Percentiles rank a stretch among this genome's conserved stretches.
Evolutionary conservation across 2,888 invertebrate species (phyloP).

Genomic region (Rhyacophila evoluta): DNA sequence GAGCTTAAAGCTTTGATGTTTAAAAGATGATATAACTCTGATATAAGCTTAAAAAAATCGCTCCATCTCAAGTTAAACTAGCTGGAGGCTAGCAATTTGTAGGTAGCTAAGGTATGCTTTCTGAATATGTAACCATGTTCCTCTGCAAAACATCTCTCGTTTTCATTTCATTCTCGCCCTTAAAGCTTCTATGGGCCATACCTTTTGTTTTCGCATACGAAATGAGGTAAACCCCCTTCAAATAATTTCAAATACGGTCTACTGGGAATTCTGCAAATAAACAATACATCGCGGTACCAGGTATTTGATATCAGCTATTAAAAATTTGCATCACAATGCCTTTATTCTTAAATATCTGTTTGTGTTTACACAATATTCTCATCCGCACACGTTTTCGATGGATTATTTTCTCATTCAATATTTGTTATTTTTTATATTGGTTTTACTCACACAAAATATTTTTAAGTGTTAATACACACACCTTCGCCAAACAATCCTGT

Average conservation of each 20-base stretch:
- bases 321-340: neutral
- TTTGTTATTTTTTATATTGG: too few species aligned
- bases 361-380: too few species aligned
- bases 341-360: neutral
- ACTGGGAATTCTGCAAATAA: neutral
- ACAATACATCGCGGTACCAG: neutral
- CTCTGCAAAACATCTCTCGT: neutral
- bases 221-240: conserved; percentile 26
- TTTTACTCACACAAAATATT: too few species aligned
- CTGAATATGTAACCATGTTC: conserved; percentile 47
- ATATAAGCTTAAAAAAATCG: conserved; percentile 26
- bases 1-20: too few species aligned
- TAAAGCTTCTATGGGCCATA: conserved; percentile 2
- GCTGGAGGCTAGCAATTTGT: conserved; percentile 47
- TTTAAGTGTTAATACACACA: too few species aligned
- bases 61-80: conserved; percentile 29
- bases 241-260: conserved; percentile 7
- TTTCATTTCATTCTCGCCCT: conserved; percentile 5
- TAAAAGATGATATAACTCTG: conserved; percentile 6
- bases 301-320: neutral
- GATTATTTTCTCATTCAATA: too few species aligned
- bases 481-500: too few species aligned
- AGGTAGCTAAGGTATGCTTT: conserved; percentile 37
- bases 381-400: too few species aligned
- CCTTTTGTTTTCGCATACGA: conserved; percentile 41